Evolutionary conservation across 2,113 vertebrate genomes (phyloP).

Genomic region (Sturnira hondurensis): DNA sequence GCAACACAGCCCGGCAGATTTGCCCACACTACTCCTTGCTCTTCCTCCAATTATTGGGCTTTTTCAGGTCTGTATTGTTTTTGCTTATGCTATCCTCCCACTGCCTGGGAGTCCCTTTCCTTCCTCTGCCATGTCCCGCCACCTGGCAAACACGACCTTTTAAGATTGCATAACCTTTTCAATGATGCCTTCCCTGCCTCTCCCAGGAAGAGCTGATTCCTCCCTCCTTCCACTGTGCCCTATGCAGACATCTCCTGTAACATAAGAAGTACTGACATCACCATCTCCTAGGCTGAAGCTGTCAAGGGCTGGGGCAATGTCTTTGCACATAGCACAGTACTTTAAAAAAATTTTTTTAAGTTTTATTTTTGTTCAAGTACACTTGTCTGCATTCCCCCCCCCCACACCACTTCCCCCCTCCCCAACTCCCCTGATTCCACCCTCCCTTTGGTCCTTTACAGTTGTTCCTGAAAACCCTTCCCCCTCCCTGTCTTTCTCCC

Average conservation of each 20-base stretch:
- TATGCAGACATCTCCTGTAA: neutral
- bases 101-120: neutral
- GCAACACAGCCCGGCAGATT: constrained; percentile 20
- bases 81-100: neutral
- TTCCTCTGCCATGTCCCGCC: neutral
- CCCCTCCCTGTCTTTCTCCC: too few species aligned
- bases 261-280: neutral
- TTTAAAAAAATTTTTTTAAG: neutral
- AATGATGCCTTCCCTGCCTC: neutral
- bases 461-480: too few species aligned
- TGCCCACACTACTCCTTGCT: neutral
- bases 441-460: too few species aligned
- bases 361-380: too few species aligned
- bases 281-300: neutral
- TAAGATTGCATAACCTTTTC: neutral
- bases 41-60: neutral
- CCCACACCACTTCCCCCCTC: too few species aligned
- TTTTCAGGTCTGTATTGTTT: neutral
- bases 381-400: too few species aligned
- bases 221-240: neutral
- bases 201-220: neutral
- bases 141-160: neutral
- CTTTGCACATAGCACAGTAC: neutral
- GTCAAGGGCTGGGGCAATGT: neutral
- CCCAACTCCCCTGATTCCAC: too few species aligned